Evolutionary conservation across 2,113 vertebrate genomes (phyloP), one percentile per base, ranked within the genome.

Genomic region (Ictidomys tridecemlineatus): DNA sequence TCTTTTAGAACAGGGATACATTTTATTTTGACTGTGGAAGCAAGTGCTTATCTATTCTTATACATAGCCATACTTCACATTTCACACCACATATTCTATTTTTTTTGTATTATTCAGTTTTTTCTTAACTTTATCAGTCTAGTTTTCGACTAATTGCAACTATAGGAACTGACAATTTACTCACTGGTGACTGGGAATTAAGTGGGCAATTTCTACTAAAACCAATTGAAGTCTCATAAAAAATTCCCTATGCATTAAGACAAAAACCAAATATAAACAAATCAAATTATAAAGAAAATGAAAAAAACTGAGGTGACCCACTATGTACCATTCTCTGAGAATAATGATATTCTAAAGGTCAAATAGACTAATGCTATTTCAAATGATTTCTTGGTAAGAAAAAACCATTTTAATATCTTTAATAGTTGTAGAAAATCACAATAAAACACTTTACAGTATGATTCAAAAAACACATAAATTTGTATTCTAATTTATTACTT

Each of bases 251-350:
- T 96, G 87, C 78, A 94, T 95, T 42, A 93, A 91, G 88, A 78
- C 51, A 87, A 97, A 97, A 97, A 96, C 80, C 16, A 32, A 97
- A 97, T 92, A 95, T 90, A 98, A 87, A 86, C 73, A 90, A 97
- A 90, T 34, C 93, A 88, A 97, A 95, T 37, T 96, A 93, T 0
- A 34, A 97, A 92, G 94, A 92, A 92, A 97, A 97, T 26, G n/a
- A 34, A 0, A 79, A 93, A 45, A 39, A 87, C 48, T 39, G 37
- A 89, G 82, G 93, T 37, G 67, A 82, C 34, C 45, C 45, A 63
- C 56, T 70, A 37, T 2, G 14, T 70, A 45, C 73, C 86, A 76
- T 91, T 96, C 53, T 91, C 53, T 80, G 89, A 83, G 73, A 13
- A 89, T 8, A 34, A 73, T 0, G n/a, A 85, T 34, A 85, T 39